phyloP scores from a whole-genome alignment of 1,140 invertebrate species.

The Drosophila lacertosa region DNA sequence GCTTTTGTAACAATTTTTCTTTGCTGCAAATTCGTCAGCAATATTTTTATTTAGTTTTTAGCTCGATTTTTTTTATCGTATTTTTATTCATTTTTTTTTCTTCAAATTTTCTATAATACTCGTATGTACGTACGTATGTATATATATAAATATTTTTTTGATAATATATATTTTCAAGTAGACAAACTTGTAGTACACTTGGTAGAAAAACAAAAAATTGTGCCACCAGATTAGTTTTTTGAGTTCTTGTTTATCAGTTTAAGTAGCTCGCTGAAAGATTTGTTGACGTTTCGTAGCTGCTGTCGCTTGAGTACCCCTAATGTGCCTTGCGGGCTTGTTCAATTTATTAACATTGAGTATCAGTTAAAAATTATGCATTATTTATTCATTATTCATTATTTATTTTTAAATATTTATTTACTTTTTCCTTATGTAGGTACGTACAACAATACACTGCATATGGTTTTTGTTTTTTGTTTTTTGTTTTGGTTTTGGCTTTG shows the following conservation, averaged over 20 bases:
- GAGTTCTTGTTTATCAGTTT: constrained; percentile 67
- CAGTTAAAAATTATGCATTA: constrained; percentile 57
- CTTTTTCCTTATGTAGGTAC: constrained; percentile 63
- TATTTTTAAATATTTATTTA: neutral
- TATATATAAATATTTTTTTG: constrained; percentile 49
- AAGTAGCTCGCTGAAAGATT: constrained; percentile 65
- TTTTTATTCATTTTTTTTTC: constrained; percentile 31
- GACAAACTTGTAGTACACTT: constrained; percentile 76
- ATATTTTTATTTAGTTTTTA: constrained; percentile 43
- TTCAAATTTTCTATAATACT: constrained; percentile 49
- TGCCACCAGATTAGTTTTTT: constrained; percentile 77
- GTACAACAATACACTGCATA: constrained; percentile 68
- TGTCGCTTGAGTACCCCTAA: constrained; percentile 75
- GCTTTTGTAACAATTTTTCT: constrained; percentile 57
- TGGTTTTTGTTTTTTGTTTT: constrained; percentile 26
- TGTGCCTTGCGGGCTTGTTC: constrained; percentile 51
- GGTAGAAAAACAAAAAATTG: constrained; percentile 81
- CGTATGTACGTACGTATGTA: constrained; percentile 50
- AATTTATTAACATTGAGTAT: constrained; percentile 73
- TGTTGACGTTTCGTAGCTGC: constrained; percentile 68
- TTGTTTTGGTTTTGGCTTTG: constrained; percentile 64
- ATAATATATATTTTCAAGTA: constrained; percentile 68
- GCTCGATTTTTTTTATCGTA: constrained; percentile 29
- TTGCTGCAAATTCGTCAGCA: constrained; percentile 39
- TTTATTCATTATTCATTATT: constrained; percentile 6